Base-by-base conservation (phyloP, 2,113 vertebrate genomes). In the Bubalus kerabau region DNA sequence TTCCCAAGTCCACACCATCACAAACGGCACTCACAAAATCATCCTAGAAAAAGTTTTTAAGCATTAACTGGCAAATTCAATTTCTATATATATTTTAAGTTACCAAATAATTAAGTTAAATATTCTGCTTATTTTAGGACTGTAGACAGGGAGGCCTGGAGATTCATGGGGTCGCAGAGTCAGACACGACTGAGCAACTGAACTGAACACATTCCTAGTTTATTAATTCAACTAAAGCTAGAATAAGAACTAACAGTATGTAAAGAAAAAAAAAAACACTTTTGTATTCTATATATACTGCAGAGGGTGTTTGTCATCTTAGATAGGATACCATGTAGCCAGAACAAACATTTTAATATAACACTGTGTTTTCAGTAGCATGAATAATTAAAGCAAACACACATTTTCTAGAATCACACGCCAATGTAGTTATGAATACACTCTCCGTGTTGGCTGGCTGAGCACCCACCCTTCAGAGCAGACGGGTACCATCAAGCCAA, bases 1-100 rank as follows among this genome's bases (percentile, higher is more conserved):
- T 28, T 26, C 99, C 99, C n/a, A 97, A 98, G 67, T 60, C 50
- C 36, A 98, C 90, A 84, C 99, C 99, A 19, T 99, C 99, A 94
- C 98, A 98, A 97, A 99, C 15, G 40, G 98, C 98, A 86, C 12
- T 85, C 82, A 98, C 0, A 13, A 99, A 89, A 0, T 99, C 99
- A 52, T 98, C 98, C 99, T 99, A 97, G 98, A 97, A 97, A 9
- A 98, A 91, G 40, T 19, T 15, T 71, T 54, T 7, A 87, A 87
- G 52, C 15, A 21, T 88, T 85, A 94, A 81, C 24, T 88, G 28
- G 19, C 54, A 90, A 84, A 92, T 46, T 83, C 26, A n/a, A 16
- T 7, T 57, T 85, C 96, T 46, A 32, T 1, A 40, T 17, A 12
- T 80, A 43, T 86, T 50, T 5, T 19, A 88, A 76, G 62, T 43